These are phyloP conservation scores for Strigamia transsilvanica DNA, from an alignment of 2,888 invertebrate genomes.

Conservation along the genomic window DNA sequence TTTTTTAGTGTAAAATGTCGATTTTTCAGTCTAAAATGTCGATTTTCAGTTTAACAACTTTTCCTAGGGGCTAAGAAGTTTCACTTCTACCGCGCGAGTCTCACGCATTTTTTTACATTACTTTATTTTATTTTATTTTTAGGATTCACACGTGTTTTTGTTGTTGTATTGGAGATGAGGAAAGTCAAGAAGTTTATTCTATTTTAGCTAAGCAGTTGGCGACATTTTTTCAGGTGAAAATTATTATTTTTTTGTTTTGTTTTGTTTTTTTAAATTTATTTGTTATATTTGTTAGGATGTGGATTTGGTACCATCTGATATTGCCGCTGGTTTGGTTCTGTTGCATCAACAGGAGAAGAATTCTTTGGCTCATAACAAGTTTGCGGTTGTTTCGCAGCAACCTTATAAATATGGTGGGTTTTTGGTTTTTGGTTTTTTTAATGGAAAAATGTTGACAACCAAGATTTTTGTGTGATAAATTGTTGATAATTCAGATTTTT, in stretches of 20 bases:
- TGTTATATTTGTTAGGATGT: constrained; percentile 70
- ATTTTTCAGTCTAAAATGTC: no score
- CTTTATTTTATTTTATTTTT: background rate
- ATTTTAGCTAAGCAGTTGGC: constrained; percentile 30
- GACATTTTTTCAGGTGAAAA: constrained; percentile 41
- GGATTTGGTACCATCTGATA: constrained; percentile 87
- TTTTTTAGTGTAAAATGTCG: no score
- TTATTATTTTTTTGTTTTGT: background rate
- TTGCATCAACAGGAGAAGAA: constrained; percentile 66
- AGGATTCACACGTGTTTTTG: constrained; percentile 59
- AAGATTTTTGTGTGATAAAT: no score
- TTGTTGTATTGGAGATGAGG: constrained; percentile 59
- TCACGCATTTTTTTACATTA: no score
- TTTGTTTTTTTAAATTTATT: background rate
- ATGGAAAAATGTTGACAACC: no score
- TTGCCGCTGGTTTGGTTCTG: constrained; percentile 86
- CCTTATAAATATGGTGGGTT: background rate
- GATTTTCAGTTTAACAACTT: no score
- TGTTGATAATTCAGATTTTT: no score
- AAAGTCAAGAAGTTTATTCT: constrained; percentile 57
- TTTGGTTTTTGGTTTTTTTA: no score
- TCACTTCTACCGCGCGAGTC: no score
- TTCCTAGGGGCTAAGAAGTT: no score
- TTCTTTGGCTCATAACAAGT: background rate
- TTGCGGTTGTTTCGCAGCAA: background rate